phyloP scores from a whole-genome alignment of 2,113 vertebrate species.

The Myodes glareolus region DNA sequence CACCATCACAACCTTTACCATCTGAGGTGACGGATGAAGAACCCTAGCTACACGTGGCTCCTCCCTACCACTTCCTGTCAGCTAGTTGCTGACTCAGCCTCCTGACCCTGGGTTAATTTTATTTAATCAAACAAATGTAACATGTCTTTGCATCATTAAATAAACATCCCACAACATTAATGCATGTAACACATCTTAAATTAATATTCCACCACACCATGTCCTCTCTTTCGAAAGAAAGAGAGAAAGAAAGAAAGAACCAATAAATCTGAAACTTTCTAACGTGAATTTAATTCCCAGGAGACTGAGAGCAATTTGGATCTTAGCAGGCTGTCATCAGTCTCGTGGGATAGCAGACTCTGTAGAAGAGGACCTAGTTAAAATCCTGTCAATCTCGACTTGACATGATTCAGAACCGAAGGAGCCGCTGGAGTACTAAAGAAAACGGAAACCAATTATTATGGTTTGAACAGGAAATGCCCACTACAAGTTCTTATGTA shows the following conservation, averaged over 20 bases:
- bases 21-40: background rate
- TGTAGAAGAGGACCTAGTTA: background rate
- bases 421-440: background rate
- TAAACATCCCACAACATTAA: too few relatives aligned
- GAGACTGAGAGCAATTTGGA: background rate
- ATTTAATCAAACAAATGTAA: too few relatives aligned
- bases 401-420: background rate
- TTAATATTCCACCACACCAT: too few relatives aligned
- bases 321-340: background rate
- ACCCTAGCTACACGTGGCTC: too few relatives aligned
- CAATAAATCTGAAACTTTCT: background rate
- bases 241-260: too few relatives aligned
- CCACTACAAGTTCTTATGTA: too few relatives aligned
- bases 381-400: background rate
- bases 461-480: background rate
- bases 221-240: too few relatives aligned
- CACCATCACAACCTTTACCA: background rate
- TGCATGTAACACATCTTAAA: too few relatives aligned
- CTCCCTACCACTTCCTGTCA: too few relatives aligned
- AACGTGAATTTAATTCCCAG: background rate
- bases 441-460: background rate
- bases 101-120: too few relatives aligned
- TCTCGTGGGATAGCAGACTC: background rate
- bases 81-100: too few relatives aligned
- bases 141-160: too few relatives aligned